These are phyloP conservation scores for Tragelaphus buxtoni DNA, from an alignment of 2,113 vertebrate genomes.

Conservation along the genomic window DNA sequence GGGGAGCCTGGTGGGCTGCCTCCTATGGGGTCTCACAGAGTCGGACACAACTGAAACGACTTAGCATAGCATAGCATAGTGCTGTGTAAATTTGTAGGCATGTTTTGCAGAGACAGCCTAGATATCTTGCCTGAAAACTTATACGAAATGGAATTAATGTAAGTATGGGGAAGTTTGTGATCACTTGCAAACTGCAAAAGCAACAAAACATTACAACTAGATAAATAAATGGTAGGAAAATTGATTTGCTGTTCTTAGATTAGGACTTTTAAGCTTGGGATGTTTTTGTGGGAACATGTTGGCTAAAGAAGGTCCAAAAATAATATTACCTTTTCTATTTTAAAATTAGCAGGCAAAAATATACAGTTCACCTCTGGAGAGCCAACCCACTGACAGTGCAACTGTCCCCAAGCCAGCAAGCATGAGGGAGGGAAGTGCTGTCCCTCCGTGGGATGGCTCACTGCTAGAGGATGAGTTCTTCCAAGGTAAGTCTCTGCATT, in stretches of 20 bases:
- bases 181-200: neutral
- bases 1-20: too few relatives aligned
- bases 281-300: neutral
- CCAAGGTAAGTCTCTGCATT: slow-evolving; percentile 74
- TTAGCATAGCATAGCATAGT: neutral
- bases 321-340: slow-evolving; percentile 38
- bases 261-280: neutral
- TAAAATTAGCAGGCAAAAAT: slow-evolving; percentile 74
- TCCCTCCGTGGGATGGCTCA: slow-evolving; percentile 71
- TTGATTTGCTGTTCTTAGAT: neutral
- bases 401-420: slow-evolving; percentile 64
- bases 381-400: slow-evolving; percentile 38
- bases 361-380: slow-evolving; percentile 45
- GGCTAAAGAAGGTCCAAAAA: neutral
- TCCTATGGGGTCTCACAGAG: too few relatives aligned
- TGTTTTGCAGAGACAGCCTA: neutral
- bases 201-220: neutral
- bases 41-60: too few relatives aligned
- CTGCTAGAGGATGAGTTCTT: slow-evolving; percentile 81
- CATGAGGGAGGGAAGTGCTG: slow-evolving; percentile 66
- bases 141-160: neutral
- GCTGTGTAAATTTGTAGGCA: neutral
- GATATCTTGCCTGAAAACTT: neutral
- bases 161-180: neutral
- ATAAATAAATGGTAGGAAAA: neutral